phyloP scores from a whole-genome alignment of 2,113 vertebrate genomes.

The Rhipidura dahli region DNA sequence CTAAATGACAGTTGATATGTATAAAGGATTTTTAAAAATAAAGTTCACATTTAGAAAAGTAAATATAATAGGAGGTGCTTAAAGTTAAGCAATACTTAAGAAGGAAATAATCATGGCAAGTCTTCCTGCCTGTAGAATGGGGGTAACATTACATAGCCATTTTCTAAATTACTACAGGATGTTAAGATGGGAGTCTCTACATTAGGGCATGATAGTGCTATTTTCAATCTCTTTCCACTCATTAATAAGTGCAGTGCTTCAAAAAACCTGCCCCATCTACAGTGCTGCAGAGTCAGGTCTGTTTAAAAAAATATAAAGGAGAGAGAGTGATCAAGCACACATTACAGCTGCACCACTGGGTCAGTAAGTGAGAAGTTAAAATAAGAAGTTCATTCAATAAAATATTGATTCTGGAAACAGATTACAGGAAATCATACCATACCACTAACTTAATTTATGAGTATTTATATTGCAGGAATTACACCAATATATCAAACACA shows the following conservation, averaged over 20 bases:
- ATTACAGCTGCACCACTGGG: conserved; percentile 33
- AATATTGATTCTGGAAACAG: conserved; percentile 67
- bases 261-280: background rate
- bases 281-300: background rate
- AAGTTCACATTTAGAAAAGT: background rate
- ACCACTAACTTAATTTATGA: conserved; percentile 62
- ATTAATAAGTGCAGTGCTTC: background rate
- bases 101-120: background rate
- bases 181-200: background rate
- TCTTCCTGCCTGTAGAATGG: background rate
- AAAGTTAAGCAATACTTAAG: conserved; percentile 9
- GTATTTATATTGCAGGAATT: conserved; percentile 62
- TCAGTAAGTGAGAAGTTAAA: conserved; percentile 64
- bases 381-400: conserved; percentile 61
- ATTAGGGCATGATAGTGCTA: background rate
- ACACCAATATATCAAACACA: conserved; percentile 54
- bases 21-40: background rate
- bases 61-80: background rate
- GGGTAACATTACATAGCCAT: background rate
- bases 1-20: background rate
- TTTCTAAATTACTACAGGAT: conserved; percentile 39
- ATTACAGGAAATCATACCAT: conserved; percentile 56
- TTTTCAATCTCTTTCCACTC: background rate
- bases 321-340: conserved; percentile 35
- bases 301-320: background rate